Evolutionary conservation across 2,113 vertebrate genomes (phyloP), one percentile per base, ranked within the genome.

Genomic region (Calyptomena viridis): DNA sequence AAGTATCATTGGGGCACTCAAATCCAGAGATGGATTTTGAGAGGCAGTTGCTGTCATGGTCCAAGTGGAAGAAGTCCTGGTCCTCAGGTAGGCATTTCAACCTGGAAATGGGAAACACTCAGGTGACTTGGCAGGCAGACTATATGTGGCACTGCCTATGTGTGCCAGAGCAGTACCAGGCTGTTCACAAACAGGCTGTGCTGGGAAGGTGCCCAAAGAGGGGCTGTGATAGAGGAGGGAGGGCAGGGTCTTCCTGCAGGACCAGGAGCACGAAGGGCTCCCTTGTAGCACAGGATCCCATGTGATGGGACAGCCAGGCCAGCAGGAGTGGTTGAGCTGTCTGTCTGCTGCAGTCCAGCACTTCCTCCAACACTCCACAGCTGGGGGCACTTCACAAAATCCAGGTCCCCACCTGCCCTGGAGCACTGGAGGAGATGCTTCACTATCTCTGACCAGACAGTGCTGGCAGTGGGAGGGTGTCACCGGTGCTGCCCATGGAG

Each of bases 91-190:
- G 72, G 63, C 27, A 20, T 89, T 94, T 93, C 89, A 67, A 64
- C 37, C 62, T 96, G 21, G 46, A 23, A 58, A 13, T 82, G 52
- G 52, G 72, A 31, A 44, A 53, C 14, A 64, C 83, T 81, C 72
- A 25, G 53, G 55, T 40, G 11, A 39, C 33, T 55, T 87, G 89
- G 85, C 84, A 89, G 15, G 28, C 2, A 3, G 28, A 23, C 8
- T 35, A 2, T 17, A 1, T 11, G 23, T 50, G 68, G 12, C 7
- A 22, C 15, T n/a, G 25, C 12, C 4, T 2, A 0, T 0, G 1
- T 24, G 25, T 58, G 37, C 3, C 3, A 37, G n/a, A 11, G 77
- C 50, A 77, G 77, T 31, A 35, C 30, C 1, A 42, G 27, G 64
- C 63, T 80, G 67, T 40, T 58, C 3, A 4, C 63, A 64, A 66